Percentiles rank a stretch among this genome's conserved stretches.
Evolutionary conservation across 2,113 vertebrate genomes (phyloP).

Genomic region (Symphodus melops): DNA sequence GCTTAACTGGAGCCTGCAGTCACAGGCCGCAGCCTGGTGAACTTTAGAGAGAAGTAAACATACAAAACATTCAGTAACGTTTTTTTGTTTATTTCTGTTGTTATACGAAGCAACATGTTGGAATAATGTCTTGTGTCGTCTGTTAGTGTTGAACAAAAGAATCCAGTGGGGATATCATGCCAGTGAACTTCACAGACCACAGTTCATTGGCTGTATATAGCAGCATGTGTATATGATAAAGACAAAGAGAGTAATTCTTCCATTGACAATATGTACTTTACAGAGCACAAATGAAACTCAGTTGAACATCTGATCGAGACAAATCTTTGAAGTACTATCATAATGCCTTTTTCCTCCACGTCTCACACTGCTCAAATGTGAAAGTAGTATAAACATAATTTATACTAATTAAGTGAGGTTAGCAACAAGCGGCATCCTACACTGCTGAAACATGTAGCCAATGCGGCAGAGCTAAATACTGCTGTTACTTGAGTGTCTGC

Average conservation of each 20-base stretch:
- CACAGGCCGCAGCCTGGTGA: conserved; percentile 9
- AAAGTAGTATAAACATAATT: too few relatives aligned
- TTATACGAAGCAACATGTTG: conserved; percentile 16
- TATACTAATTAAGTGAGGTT: too few relatives aligned
- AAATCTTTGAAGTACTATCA: too few relatives aligned
- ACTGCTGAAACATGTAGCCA: too few relatives aligned
- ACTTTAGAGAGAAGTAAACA: conserved; percentile 35
- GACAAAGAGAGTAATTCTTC: background rate
- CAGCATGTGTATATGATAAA: background rate
- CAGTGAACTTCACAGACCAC: conserved; percentile 1
- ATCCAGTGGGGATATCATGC: background rate
- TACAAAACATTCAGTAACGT: conserved; percentile 16
- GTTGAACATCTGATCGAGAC: too few relatives aligned
- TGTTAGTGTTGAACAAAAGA: conserved; percentile 4
- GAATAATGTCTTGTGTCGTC: conserved; percentile 24
- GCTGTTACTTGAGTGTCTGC: too few relatives aligned
- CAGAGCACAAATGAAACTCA: background rate
- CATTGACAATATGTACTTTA: background rate
- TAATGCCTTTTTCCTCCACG: too few relatives aligned
- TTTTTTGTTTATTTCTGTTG: conserved; percentile 16
- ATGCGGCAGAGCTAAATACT: too few relatives aligned
- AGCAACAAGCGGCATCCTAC: too few relatives aligned
- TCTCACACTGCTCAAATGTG: too few relatives aligned
- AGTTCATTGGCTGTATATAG: background rate
- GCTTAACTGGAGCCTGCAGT: conserved; percentile 28